Conservation (phyloP, 2,888 invertebrate genomes). For the Tenthredo notha region DNA sequence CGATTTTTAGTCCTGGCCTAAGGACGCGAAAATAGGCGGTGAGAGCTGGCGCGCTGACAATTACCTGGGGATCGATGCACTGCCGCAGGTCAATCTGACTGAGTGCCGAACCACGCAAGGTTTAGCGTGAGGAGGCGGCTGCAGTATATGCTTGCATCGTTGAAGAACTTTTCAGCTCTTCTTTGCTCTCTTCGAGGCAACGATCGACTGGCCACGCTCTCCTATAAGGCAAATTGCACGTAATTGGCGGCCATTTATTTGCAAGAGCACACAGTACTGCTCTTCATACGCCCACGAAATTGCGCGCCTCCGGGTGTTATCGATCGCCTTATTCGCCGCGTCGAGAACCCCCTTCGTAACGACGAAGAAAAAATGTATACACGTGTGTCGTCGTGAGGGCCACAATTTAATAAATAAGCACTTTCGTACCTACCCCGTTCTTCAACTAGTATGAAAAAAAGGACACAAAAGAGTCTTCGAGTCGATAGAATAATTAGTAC, state of each 20-base stretch:
- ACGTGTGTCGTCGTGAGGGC: slow-evolving; percentile 43
- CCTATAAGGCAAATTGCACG: slow-evolving; percentile 73
- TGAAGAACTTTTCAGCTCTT: not conserved
- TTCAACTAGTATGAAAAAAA: not conserved
- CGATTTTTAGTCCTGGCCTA: slow-evolving; percentile 64
- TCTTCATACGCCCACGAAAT: slow-evolving; percentile 73
- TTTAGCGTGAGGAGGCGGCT: not conserved
- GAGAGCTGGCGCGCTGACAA: slow-evolving; percentile 75
- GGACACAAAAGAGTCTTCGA: not conserved
- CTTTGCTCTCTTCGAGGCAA: not conserved
- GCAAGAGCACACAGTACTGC: slow-evolving; percentile 67
- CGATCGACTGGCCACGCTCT: slow-evolving; percentile 57
- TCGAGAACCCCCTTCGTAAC: not conserved
- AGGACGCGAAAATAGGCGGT: not conserved
- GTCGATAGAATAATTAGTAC: not conserved
- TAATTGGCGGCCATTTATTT: slow-evolving; percentile 75
- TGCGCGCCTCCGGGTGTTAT: slow-evolving; percentile 62
- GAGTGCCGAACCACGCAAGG: slow-evolving; percentile 26
- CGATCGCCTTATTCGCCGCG: slow-evolving; percentile 18
- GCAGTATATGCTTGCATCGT: not conserved
- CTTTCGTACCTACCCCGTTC: slow-evolving; percentile 13
- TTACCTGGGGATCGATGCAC: slow-evolving; percentile 76
- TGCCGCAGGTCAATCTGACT: slow-evolving; percentile 67
- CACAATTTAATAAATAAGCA: slow-evolving; percentile 52
- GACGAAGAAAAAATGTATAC: slow-evolving; percentile 13